Percentiles rank a stretch among this genome's conserved stretches.
phyloP scores from a whole-genome alignment of 2,888 invertebrate species.

The Trachelus tabidus region DNA sequence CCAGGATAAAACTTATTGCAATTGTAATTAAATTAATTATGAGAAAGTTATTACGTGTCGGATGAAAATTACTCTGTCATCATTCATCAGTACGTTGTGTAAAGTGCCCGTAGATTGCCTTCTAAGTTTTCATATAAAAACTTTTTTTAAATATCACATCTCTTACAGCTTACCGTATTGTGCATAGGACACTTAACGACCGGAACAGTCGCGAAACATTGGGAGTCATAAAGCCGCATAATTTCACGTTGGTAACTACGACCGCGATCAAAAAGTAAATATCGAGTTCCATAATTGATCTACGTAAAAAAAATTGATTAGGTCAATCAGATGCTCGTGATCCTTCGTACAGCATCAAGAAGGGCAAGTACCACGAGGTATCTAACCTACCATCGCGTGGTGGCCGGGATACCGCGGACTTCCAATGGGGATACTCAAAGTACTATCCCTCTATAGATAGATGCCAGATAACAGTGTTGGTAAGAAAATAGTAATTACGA shows the following conservation, averaged over 20 bases:
- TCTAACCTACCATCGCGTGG: neutral
- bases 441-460: constrained; percentile 29
- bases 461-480: constrained; percentile 36
- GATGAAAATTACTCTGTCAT: neutral
- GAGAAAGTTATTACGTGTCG: neutral
- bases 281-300: neutral
- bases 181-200: neutral
- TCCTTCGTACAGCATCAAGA: neutral
- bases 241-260: neutral
- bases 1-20: neutral
- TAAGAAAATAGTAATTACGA: constrained; percentile 49
- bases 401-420: neutral
- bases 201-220: neutral
- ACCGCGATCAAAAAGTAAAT: neutral
- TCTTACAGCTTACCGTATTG: neutral
- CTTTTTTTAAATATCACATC: neutral
- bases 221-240: neutral
- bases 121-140: neutral
- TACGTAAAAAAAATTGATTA: neutral
- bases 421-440: neutral
- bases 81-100: neutral
- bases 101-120: neutral
- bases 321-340: neutral
- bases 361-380: neutral
- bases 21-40: neutral